A percentile compares a stretch with the other conserved stretches of the same genome.
phyloP scores from a whole-genome alignment of 1,140 invertebrate genomes.

The Lasioglossum albipes region DNA sequence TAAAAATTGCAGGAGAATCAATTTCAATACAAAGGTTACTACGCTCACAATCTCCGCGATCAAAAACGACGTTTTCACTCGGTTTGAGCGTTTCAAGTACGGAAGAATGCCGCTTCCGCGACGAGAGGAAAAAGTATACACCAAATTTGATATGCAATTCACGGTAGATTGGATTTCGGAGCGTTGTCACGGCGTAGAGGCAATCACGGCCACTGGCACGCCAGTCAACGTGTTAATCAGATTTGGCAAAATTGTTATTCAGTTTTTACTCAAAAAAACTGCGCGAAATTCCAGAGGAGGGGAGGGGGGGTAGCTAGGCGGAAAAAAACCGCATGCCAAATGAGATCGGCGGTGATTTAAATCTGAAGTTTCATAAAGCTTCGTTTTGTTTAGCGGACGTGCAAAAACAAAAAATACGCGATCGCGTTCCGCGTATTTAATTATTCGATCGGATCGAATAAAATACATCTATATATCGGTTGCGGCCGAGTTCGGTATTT shows the following conservation, averaged over 20 bases:
- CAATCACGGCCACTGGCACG: conserved; percentile 21
- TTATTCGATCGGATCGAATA: conserved; percentile 11
- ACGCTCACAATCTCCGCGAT: background rate
- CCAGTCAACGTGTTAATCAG: conserved; percentile 39
- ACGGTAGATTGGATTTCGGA: conserved; percentile 36
- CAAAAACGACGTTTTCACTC: background rate
- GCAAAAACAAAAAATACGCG: conserved; percentile 3
- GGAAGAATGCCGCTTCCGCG: background rate
- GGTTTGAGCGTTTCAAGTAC: background rate
- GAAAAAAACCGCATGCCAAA: conserved; percentile 5
- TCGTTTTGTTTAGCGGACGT: conserved; percentile 1
- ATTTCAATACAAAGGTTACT: no score
- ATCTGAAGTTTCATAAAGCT: conserved; percentile 23
- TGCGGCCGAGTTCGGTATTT: background rate
- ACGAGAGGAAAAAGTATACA: background rate
- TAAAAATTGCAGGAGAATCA: no score
- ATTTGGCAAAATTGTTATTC: conserved; percentile 48
- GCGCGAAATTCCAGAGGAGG: background rate
- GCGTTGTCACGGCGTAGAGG: conserved; percentile 3
- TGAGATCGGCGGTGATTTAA: conserved; percentile 21
- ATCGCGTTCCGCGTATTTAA: background rate
- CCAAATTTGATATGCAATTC: conserved; percentile 37
- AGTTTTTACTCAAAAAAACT: conserved; percentile 29
- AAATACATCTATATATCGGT: background rate
- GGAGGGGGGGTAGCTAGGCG: no score